These are phyloP conservation scores for Ormyrus nitidulus DNA, from an alignment of 2,888 invertebrate genomes.

Conservation along the genomic window DNA sequence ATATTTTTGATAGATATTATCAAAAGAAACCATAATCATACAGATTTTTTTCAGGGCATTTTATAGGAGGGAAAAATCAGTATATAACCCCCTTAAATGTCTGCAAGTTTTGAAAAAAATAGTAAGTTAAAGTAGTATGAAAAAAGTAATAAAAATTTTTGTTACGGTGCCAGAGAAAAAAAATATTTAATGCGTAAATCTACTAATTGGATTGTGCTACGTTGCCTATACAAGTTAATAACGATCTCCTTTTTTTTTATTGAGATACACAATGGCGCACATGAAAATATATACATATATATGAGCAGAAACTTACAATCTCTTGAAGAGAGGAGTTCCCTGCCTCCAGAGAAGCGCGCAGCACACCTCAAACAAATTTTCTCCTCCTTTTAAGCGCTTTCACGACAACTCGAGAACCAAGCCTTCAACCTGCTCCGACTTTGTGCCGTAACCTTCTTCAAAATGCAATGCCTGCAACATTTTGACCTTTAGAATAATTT, in stretches of 20 bases:
- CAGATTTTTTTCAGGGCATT: no score
- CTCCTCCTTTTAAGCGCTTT: conserved; percentile 6
- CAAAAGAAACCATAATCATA: no score
- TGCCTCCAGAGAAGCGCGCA: not conserved
- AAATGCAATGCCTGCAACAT: conserved; percentile 6
- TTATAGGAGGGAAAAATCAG: no score
- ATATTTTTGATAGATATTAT: no score
- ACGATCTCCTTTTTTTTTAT: not conserved
- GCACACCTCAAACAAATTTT: conserved; percentile 4
- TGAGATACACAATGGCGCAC: not conserved
- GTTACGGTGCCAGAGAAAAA: no score
- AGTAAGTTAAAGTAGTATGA: not conserved
- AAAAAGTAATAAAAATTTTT: not conserved
- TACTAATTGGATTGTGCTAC: not conserved
- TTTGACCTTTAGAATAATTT: conserved; percentile 42
- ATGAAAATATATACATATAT: not conserved
- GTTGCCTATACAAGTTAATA: not conserved
- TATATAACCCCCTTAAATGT: no score
- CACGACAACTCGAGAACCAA: conserved; percentile 3
- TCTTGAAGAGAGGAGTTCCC: not conserved
- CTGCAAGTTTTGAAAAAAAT: not conserved
- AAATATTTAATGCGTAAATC: not conserved
- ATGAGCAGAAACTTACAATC: not conserved
- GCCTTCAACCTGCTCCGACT: conserved; percentile 38
- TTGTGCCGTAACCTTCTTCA: conserved; percentile 35